phyloP scores from a whole-genome alignment of 2,113 vertebrate genomes.

The Ornithorhynchus anatinus region DNA sequence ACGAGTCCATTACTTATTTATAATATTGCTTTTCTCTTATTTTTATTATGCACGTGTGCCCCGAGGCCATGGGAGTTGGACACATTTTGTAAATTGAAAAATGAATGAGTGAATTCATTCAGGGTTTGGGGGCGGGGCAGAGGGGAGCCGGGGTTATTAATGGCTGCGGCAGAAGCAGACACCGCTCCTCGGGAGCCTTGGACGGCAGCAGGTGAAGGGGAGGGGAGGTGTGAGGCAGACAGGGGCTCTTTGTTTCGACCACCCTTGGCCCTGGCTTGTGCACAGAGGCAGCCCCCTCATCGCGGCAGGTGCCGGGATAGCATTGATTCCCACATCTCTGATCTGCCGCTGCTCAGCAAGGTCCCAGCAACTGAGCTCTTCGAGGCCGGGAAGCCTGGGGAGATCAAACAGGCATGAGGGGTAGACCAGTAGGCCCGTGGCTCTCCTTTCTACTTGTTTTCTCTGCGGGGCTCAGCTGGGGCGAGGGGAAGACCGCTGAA shows the following conservation, averaged over 20 bases:
- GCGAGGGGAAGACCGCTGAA: background rate
- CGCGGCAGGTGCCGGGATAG: background rate
- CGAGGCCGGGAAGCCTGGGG: background rate
- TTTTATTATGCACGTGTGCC: background rate
- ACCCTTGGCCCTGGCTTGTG: too few relatives aligned
- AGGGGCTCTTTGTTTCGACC: background rate
- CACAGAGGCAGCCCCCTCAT: background rate
- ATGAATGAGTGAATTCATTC: background rate
- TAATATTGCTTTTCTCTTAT: background rate
- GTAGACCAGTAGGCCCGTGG: background rate
- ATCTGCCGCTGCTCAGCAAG: background rate
- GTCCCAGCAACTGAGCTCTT: background rate
- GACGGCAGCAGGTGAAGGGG: background rate
- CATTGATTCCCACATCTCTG: background rate
- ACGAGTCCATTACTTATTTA: conserved; percentile 19
- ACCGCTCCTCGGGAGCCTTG: background rate
- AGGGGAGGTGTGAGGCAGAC: background rate
- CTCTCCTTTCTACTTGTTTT: background rate
- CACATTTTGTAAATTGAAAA: background rate
- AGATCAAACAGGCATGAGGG: background rate
- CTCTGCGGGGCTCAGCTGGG: background rate
- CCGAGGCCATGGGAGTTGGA: background rate
- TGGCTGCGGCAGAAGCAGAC: background rate
- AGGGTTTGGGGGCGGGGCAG: background rate
- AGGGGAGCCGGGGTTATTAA: background rate